Evolutionary conservation across 92 coral and sea anemone genomes (phyloP).

Genomic region (Bergia puertoricense): DNA sequence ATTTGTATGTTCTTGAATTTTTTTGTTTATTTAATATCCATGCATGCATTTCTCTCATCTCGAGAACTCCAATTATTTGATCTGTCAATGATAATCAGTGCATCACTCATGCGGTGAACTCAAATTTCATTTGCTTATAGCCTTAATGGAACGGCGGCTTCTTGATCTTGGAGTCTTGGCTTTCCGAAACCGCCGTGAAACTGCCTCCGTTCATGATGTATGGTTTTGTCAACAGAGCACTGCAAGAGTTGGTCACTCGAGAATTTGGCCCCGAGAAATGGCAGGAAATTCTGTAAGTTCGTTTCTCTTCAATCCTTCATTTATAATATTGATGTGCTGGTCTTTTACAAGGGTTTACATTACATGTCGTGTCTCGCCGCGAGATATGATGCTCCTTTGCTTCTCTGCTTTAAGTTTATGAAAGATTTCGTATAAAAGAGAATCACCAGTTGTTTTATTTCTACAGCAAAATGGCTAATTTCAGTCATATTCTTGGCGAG

Average conservation of each 20-base stretch:
- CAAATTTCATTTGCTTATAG: not conserved
- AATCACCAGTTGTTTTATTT: not conserved
- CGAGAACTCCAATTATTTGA: not conserved
- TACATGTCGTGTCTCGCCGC: not conserved
- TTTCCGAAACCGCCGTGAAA: not conserved
- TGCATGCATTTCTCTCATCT: slow-evolving; percentile 16
- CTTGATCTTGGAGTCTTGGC: not conserved
- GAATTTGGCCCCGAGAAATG: slow-evolving; percentile 88
- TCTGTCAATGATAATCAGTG: slow-evolving; percentile 9
- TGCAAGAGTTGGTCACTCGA: slow-evolving; percentile 85
- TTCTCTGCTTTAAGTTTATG: not conserved
- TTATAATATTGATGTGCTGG: not conserved
- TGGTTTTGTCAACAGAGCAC: slow-evolving; percentile 93
- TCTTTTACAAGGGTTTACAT: too few relatives aligned
- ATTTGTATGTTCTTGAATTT: not conserved
- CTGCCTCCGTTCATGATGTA: slow-evolving; percentile 61
- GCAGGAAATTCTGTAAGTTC: slow-evolving; percentile 88
- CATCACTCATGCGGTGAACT: not conserved
- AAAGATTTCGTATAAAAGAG: not conserved
- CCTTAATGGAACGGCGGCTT: not conserved
- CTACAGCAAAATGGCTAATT: slow-evolving; percentile 78
- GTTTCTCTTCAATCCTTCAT: not conserved
- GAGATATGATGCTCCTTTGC: not conserved
- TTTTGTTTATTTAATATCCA: slow-evolving; percentile 17
- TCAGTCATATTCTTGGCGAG: slow-evolving; percentile 76